These are phyloP conservation scores for Catharus fuscescens DNA, from an alignment of 2,113 vertebrate species.

Conservation along the genomic window DNA sequence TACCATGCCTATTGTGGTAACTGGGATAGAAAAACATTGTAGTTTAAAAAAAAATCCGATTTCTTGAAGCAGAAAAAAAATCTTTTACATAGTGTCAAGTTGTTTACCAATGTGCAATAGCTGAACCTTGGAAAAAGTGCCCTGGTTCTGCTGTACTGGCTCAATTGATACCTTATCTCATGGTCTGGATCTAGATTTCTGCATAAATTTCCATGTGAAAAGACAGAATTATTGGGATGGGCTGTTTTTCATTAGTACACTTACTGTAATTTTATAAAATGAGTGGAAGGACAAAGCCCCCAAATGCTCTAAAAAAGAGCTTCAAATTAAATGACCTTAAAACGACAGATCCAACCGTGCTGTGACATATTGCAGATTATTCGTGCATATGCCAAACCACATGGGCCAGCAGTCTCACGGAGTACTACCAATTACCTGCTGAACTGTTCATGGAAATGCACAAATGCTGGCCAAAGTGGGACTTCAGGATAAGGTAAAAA, in stretches of 20 bases:
- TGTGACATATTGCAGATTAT: not conserved
- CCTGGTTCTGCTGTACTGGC: not conserved
- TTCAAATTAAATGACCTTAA: not conserved
- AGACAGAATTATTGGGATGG: not conserved
- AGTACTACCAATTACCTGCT: not conserved
- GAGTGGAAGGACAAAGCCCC: not conserved
- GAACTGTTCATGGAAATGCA: not conserved
- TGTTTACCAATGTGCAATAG: not conserved
- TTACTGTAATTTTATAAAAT: not conserved
- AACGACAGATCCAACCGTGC: fast-evolving
- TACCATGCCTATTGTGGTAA: not conserved
- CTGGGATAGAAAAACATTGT: not conserved
- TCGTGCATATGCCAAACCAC: not conserved
- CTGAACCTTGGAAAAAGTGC: not conserved
- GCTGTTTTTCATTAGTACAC: not conserved
- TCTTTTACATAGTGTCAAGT: not conserved
- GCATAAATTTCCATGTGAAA: not conserved
- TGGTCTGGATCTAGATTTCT: not conserved
- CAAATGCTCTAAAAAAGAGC: not conserved
- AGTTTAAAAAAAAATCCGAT: not conserved
- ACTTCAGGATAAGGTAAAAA: not conserved
- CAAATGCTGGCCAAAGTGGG: not conserved
- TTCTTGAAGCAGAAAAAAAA: not conserved
- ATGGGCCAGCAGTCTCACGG: not conserved
- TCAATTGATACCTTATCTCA: not conserved